These are phyloP conservation scores for Aethina tumida DNA, from an alignment of 1,140 invertebrate species.

Conservation along the genomic window DNA sequence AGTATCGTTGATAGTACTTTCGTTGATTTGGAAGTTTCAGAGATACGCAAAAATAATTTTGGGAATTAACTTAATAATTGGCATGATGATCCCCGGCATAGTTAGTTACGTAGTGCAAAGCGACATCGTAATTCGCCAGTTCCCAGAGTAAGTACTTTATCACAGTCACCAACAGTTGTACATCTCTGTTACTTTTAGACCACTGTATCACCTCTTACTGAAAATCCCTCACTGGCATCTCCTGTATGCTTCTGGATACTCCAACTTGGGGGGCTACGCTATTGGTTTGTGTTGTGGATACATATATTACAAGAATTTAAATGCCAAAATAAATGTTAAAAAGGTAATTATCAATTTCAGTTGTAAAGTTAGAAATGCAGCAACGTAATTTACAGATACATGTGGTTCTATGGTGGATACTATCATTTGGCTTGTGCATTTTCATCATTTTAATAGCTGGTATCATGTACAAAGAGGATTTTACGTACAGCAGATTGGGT, in stretches of 20 bases:
- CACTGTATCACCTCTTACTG: slow-evolving; percentile 11
- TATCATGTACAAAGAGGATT: slow-evolving; percentile 17
- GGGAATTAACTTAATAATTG: slow-evolving; percentile 12
- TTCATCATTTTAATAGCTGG: slow-evolving; percentile 19
- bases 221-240: slow-evolving; percentile 11
- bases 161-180: too few relatives aligned
- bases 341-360: slow-evolving; percentile 7
- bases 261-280: slow-evolving; percentile 20
- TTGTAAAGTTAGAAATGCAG: too few relatives aligned
- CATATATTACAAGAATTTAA: slow-evolving; percentile 14
- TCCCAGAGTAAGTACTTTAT: slow-evolving; percentile 25
- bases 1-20: slow-evolving; percentile 30
- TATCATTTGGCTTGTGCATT: slow-evolving; percentile 17
- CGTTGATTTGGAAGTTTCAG: slow-evolving; percentile 14
- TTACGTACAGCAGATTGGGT: slow-evolving; percentile 11
- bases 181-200: too few relatives aligned
- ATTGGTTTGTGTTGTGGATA: slow-evolving; percentile 24
- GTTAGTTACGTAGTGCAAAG: slow-evolving; percentile 18
- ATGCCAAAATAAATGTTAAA: slow-evolving; percentile 6
- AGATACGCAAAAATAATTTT: slow-evolving; percentile 16
- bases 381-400: slow-evolving; percentile 21
- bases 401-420: slow-evolving; percentile 21
- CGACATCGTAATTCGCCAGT: slow-evolving; percentile 22
- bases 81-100: slow-evolving; percentile 15
- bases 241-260: slow-evolving; percentile 17